Evolutionary conservation across 2,113 vertebrate genomes (phyloP).

Genomic region (Ictalurus punctatus): DNA sequence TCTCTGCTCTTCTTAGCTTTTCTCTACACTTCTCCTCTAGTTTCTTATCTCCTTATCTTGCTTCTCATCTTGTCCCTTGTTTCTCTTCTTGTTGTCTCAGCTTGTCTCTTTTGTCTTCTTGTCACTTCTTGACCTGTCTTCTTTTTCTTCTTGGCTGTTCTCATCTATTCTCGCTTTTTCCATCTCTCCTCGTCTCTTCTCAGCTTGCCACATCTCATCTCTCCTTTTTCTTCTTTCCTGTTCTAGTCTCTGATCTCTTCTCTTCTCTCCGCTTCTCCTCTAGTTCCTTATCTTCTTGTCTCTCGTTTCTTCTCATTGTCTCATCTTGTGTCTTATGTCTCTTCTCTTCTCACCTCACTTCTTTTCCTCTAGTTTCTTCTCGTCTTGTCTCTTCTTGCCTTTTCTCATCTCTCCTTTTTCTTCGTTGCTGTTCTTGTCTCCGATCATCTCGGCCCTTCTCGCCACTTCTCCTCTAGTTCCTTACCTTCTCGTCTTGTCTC

Average conservation of each 20-base stretch:
- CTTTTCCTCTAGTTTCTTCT: neutral
- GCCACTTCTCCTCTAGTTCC: neutral
- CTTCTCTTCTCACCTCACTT: neutral
- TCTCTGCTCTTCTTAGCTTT: too few species aligned
- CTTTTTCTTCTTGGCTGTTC: neutral
- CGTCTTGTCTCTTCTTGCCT: neutral
- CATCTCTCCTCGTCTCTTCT: neutral
- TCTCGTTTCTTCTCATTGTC: neutral
- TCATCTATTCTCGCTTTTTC: neutral
- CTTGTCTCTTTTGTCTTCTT: neutral
- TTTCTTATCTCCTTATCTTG: neutral
- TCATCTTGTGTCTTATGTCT: neutral
- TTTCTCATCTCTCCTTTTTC: neutral
- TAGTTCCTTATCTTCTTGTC: neutral
- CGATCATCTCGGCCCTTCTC: too few species aligned
- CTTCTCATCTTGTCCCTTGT: neutral
- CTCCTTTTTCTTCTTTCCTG: neutral
- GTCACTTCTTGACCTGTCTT: neutral
- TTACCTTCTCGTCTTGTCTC: neutral
- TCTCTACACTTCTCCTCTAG: neutral
- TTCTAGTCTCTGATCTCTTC: neutral
- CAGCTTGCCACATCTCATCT: neutral
- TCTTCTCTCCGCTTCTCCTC: neutral
- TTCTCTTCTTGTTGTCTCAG: neutral
- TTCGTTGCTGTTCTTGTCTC: neutral